These are phyloP conservation scores for Whitmania pigra DNA, from an alignment of 1,140 invertebrate genomes.

Conservation along the genomic window DNA sequence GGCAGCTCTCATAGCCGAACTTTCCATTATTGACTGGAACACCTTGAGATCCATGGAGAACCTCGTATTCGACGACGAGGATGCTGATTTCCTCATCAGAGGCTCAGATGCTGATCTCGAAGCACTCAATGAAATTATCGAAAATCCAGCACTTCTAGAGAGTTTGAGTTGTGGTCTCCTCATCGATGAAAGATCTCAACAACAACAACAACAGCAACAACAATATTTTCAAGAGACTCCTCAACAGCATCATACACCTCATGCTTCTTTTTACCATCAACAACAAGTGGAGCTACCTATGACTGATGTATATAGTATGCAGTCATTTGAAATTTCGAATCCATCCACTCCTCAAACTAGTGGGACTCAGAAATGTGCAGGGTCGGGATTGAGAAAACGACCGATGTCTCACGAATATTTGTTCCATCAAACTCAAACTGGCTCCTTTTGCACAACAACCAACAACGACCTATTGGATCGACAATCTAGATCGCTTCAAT, in stretches of 20 bases:
- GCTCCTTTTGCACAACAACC: too few species aligned
- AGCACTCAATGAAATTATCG: neutral
- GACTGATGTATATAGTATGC: too few species aligned
- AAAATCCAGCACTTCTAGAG: slow-evolving; percentile 9
- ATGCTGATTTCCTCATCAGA: neutral
- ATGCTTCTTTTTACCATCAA: neutral
- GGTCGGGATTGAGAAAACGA: too few species aligned
- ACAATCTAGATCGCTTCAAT: neutral
- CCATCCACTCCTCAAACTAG: too few species aligned
- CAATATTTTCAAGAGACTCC: neutral
- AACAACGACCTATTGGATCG: neutral
- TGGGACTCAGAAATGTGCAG: too few species aligned
- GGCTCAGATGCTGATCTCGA: neutral
- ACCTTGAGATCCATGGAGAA: neutral
- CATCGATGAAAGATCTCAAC: neutral
- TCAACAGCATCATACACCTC: neutral
- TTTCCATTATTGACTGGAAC: slow-evolving; percentile 10
- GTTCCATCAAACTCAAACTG: too few species aligned
- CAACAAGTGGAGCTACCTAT: neutral
- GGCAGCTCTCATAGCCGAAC: neutral
- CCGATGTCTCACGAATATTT: too few species aligned
- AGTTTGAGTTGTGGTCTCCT: slow-evolving; percentile 8
- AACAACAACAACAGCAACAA: slow-evolving; percentile 6
- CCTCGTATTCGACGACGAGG: neutral
- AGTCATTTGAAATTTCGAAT: too few species aligned